These are phyloP conservation scores for Pachyseris speciosa DNA, from an alignment of 64 coral and sea anemone genomes.

Conservation along the genomic window DNA sequence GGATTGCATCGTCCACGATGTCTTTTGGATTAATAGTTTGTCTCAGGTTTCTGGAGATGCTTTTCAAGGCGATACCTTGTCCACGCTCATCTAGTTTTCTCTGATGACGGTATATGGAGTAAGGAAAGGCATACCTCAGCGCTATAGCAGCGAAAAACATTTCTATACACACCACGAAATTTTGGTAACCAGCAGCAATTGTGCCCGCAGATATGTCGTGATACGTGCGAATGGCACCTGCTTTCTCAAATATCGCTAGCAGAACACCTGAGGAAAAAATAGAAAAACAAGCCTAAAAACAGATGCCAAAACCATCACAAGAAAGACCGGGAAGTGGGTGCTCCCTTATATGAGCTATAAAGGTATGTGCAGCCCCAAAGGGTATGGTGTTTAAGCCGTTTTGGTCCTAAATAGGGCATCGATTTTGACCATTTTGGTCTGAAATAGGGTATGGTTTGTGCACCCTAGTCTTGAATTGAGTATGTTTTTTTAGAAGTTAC, in stretches of 20 bases:
- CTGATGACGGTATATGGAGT: constrained; percentile 86
- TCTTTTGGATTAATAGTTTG: constrained; percentile 99
- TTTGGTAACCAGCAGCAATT: constrained; percentile 93
- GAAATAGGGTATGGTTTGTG: too few relatives aligned
- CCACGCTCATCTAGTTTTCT: constrained; percentile 87
- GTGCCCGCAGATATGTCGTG: constrained; percentile 92
- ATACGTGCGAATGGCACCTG: constrained; percentile 86
- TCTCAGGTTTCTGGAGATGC: constrained; percentile 93
- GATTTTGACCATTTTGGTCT: too few relatives aligned
- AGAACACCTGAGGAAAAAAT: constrained; percentile 71
- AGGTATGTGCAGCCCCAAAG: too few relatives aligned
- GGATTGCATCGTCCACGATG: constrained; percentile 96
- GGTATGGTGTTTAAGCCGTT: too few relatives aligned
- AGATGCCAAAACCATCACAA: not conserved
- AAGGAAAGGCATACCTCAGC: constrained; percentile 90
- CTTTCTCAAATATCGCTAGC: constrained; percentile 87
- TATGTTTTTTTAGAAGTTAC: too few relatives aligned
- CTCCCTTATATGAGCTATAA: too few relatives aligned
- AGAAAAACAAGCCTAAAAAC: not conserved
- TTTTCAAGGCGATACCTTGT: constrained; percentile 92
- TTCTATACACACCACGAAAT: constrained; percentile 98
- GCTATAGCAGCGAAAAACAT: constrained; percentile 99
- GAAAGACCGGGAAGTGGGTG: too few relatives aligned
- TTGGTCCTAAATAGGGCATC: too few relatives aligned
- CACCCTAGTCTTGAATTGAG: too few relatives aligned